These are phyloP conservation scores for Siphamia tubifer DNA, from an alignment of 2,113 vertebrate species.

Conservation along the genomic window DNA sequence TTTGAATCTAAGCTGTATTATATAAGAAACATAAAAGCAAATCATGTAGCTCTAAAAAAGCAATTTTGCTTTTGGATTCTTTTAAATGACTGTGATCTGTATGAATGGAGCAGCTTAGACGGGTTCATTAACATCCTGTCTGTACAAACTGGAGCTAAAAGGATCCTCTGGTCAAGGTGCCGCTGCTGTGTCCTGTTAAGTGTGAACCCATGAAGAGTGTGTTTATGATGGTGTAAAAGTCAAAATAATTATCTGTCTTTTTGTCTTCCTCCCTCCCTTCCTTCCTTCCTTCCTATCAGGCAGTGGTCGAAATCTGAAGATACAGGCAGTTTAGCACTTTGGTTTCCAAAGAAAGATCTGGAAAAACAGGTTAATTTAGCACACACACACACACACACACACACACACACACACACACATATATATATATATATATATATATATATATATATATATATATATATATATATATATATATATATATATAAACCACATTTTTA, in stretches of 20 bases:
- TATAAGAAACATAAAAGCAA: too few relatives aligned
- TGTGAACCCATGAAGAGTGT: neutral
- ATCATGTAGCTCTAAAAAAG: too few relatives aligned
- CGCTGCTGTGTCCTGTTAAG: neutral
- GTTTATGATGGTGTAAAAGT: neutral
- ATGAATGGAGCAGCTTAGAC: neutral
- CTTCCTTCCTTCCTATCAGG: conserved; percentile 63
- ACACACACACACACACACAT: too few relatives aligned
- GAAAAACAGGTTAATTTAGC: conserved; percentile 89
- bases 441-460: too few relatives aligned
- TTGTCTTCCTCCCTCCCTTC: neutral
- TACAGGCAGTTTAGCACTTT: conserved; percentile 83
- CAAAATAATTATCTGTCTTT: neutral
- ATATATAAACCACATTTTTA: too few relatives aligned
- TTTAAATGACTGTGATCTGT: too few relatives aligned
- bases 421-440: too few relatives aligned
- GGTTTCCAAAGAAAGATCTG: conserved; percentile 89
- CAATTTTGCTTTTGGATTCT: too few relatives aligned
- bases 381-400: too few relatives aligned
- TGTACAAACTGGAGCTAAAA: neutral
- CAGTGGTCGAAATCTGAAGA: conserved; percentile 91
- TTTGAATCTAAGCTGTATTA: too few relatives aligned
- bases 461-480: too few relatives aligned
- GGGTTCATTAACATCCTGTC: too few relatives aligned
- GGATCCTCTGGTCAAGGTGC: neutral